Conservation (phyloP, 2,888 invertebrate species). For the Leptinotarsa rubiginosa region DNA sequence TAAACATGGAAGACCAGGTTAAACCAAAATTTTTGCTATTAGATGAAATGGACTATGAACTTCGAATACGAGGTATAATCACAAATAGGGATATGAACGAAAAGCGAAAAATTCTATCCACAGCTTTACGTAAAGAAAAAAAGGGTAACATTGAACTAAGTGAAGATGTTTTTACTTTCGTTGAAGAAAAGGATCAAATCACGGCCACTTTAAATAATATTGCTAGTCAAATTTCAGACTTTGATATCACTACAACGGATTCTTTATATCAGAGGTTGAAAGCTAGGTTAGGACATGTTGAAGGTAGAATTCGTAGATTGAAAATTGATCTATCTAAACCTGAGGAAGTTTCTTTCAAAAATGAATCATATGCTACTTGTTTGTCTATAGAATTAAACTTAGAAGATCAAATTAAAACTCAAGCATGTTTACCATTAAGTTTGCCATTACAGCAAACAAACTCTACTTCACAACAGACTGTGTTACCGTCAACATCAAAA, state of each 20-base stretch:
- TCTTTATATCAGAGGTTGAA: constrained; percentile 20
- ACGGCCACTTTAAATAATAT: neutral
- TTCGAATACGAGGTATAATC: constrained; percentile 11
- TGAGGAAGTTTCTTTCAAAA: constrained; percentile 19
- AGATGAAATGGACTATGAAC: constrained; percentile 22
- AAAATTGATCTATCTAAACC: neutral
- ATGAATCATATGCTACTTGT: constrained; percentile 24
- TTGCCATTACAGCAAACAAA: no score
- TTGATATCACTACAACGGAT: constrained; percentile 15
- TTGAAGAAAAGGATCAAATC: neutral
- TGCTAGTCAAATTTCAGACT: neutral
- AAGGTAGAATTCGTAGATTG: constrained; percentile 20
- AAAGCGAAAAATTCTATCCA: constrained; percentile 15
- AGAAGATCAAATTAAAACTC: neutral
- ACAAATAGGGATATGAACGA: constrained; percentile 16
- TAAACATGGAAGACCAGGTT: neutral
- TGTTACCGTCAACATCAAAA: no score
- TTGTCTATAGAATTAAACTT: constrained; percentile 10
- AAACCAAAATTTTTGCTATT: constrained; percentile 5
- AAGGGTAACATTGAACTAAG: neutral
- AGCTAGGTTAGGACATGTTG: constrained; percentile 15
- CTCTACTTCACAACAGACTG: no score
- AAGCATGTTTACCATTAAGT: no score
- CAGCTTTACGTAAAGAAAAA: constrained; percentile 10
- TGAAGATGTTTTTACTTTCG: neutral